Evolutionary conservation across 2,888 invertebrate genomes (phyloP), one percentile per base, ranked within the genome.

Genomic region (Ophion ellenae): DNA sequence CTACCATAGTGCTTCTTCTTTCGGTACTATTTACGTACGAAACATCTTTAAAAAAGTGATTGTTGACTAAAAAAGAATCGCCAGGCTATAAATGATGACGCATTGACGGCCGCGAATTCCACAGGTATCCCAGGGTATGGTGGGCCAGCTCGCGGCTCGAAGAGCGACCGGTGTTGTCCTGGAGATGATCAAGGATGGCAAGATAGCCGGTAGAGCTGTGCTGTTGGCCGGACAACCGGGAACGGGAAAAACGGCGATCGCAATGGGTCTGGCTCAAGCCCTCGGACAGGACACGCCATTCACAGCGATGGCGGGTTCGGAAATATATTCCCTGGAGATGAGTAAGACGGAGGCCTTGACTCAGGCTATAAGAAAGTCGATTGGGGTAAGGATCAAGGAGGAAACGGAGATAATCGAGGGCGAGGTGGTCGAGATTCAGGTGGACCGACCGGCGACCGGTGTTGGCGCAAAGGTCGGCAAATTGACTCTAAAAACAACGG

Each of bases 321-420:
- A 99, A 95, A 99, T 99, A 85, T 99, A 98, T 94, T 99, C 99
- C 0, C 94, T 99, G 86, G 99, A 99, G 94, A 99, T 99, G 98
- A 98, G 99, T 93, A 99, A 99, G 95, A 99, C 99, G 0, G 99
- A 99, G 94, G 99, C 99, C 0, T 94, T 99, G 3, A 99, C 99
- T 0, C 99, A 99, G 94, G 97, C 99, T 0, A 97, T 99, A 84
- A 96, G 99, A 81, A 99, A 99, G 92, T 97, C 97, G n/a, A 99
- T 99, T 90, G 99, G 99, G 2, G 98, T 99, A 2, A 96, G 99
- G 90, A 99, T 99, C 87, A 98, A 98, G 92, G 99, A 99, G 93
- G 99, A 99, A 93, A 99, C 99, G 0, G 99, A 99, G 95, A 98
- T 99, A 71, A 99, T 99, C 86, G 99, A 99, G 93, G 99, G 99